Conservation (phyloP, 2,888 invertebrate genomes). For the Drosophila recens region DNA sequence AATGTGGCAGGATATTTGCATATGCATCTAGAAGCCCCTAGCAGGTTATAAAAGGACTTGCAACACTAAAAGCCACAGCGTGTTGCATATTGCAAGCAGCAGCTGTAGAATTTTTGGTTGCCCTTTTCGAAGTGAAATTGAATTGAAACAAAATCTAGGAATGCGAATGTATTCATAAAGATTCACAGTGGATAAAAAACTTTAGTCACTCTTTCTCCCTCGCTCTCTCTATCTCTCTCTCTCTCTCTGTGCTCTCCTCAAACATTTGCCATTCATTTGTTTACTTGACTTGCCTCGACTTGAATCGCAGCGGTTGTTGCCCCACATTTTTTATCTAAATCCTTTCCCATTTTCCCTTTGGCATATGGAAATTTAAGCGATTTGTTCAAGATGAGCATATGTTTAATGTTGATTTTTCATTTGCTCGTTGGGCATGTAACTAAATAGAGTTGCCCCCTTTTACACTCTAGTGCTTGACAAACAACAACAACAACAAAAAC, state of each 20-base stretch:
- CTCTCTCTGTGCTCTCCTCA: constrained; percentile 1
- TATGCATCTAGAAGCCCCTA: constrained; percentile 18
- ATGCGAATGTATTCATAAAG: constrained; percentile 25
- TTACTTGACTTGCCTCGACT: constrained; percentile 23
- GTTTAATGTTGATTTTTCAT: constrained; percentile 74
- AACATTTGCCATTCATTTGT: constrained; percentile 29
- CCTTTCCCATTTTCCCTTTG: constrained; percentile 17
- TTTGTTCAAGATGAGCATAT: constrained; percentile 66
- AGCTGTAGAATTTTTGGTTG: constrained; percentile 11
- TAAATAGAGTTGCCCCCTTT: constrained; percentile 20
- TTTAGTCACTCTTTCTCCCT: neutral
- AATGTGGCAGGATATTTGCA: constrained; percentile 39
- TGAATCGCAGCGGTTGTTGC: constrained; percentile 24
- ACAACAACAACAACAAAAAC: constrained; percentile 13
- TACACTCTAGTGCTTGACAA: constrained; percentile 17
- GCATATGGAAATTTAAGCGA: constrained; percentile 70
- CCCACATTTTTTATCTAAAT: constrained; percentile 20
- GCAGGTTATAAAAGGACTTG: constrained; percentile 31
- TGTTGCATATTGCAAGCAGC: constrained; percentile 23
- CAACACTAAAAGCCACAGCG: constrained; percentile 26
- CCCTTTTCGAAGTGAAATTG: constrained; percentile 9
- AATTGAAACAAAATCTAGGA: neutral
- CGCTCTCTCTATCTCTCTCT: too few relatives aligned
- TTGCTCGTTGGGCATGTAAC: constrained; percentile 34
- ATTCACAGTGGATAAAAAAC: constrained; percentile 11